These are phyloP conservation scores for Steromphala cineraria DNA, from an alignment of 2,888 invertebrate species.

Conservation along the genomic window DNA sequence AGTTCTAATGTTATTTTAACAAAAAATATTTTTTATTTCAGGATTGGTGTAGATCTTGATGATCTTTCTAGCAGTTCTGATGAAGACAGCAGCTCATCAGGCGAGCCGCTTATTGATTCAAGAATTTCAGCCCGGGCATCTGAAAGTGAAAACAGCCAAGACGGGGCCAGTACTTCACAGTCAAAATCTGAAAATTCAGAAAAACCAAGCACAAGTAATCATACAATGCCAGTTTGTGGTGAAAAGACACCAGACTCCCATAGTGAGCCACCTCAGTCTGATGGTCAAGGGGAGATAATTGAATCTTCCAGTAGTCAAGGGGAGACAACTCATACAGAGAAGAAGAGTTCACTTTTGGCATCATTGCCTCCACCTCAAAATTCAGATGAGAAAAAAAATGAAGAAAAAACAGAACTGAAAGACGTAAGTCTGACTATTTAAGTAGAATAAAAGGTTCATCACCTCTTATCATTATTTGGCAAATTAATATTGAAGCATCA, in stretches of 20 bases:
- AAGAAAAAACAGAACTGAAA: background rate
- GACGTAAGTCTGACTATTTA: background rate
- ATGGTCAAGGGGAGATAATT: background rate
- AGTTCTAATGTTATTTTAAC: too few species aligned
- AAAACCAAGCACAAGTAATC: background rate
- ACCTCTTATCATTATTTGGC: too few species aligned
- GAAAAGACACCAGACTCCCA: too few species aligned
- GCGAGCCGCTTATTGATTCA: background rate
- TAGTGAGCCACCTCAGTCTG: background rate
- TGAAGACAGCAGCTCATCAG: constrained; percentile 36
- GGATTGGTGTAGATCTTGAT: constrained; percentile 61
- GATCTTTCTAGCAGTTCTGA: constrained; percentile 50
- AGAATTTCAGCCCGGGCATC: background rate
- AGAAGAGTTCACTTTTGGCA: background rate
- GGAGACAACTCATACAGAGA: background rate
- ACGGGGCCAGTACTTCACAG: background rate
- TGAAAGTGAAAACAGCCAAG: background rate
- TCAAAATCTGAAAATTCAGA: background rate
- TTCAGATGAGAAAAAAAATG: background rate
- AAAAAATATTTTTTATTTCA: constrained; percentile 17
- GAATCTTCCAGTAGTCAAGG: background rate
- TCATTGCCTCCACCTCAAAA: background rate
- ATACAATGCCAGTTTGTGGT: background rate
- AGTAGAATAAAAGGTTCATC: too few species aligned
- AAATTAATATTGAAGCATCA: too few species aligned